Base-by-base conservation (phyloP, 2,888 invertebrate genomes). In the Ctena decussata region DNA sequence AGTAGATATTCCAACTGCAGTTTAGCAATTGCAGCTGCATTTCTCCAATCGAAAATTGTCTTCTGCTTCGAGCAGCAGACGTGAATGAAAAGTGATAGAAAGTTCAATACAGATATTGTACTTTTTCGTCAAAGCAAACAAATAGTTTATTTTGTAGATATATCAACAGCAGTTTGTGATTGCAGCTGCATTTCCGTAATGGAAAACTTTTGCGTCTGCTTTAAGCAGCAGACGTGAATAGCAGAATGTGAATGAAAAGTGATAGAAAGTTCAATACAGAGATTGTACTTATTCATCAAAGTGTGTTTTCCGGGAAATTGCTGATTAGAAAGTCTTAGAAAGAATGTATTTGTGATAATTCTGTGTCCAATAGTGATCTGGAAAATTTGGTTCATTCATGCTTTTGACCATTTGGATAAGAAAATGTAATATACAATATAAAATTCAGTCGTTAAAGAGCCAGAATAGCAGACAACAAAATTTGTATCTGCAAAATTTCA, bases 21-120 rank as follows among this genome's bases (percentile, higher is more conserved):
- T 30, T 30, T 5, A 24, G 53, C 21, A 5, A 35, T 21, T 65
- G 65, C 65, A 65, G 65, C 35, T 65, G 65, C 65, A 65, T 65
- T 27, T 65, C 65, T 24, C 6, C 18, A 53, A 53, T 53, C 12
- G 53, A 53, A 53, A 53, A 60, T 60, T 27, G 5, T 60, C 60
- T 6, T 6, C 30, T 60, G 24, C 60, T 60, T 6, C 60, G 65
- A 65, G 65, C 35, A 5, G 30, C 57, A 35, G 53, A 53, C 53
- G 21, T 65, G 65, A 65, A 65, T 65, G 65, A 65, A 65, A 65
- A 35, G 65, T n/a, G 32, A 65, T 65, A 65, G 65, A 65, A 30
- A 65, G 65, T 65, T 65, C 65, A 65, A 65, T 65, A 65, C 65
- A 18, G 65, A 65, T 32, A 65, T 65, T 65, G 65, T 65, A 65